Evolutionary conservation across 2,797 vertebrate species (phyloP), one percentile per base, ranked within the genome.

Genomic region (Petrocephalus schoutedeni): DNA sequence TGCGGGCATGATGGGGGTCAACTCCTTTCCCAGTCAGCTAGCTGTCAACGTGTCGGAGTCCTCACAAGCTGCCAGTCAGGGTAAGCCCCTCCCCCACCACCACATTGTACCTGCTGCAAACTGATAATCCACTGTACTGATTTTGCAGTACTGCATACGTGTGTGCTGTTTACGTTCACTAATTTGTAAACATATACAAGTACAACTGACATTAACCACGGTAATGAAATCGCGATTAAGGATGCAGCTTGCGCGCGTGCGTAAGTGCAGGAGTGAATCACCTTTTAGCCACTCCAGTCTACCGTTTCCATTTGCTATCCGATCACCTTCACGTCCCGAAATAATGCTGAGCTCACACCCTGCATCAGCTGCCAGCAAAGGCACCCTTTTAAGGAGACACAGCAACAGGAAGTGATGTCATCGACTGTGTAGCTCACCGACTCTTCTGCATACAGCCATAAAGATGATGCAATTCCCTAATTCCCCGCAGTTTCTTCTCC

Each of bases 1-100:
- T 10, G 93, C 96, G 0, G 96, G 98, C 87, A 99, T 99, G 98
- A 99, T 99, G 98, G 98, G 97, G 1, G 98, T 99, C 89, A 99
- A 99, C 90, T 99, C 98, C 89, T 99, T 99, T 93, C 96, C 97
- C 0, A 97, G 98, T 90, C 98, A 99, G 91, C 96, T 99, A 91
- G 97, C 98, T 0, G 98, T 99, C 92, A 99, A 99, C 2, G 97
- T 99, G 88, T 97, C 98, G 0, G 98, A 99, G 91, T 93, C 98
- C 36, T 93, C 97, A 28, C 98, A 98, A 93, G 96, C 95, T 90
- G 96, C 96, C 94, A 98, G 97, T 92, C 98, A 99, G 95, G 98
- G 98, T 99, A 93, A 32, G 59, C 8, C 57, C 9, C 2, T 1
- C 8, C 2, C 23, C 36, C 19, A 10, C 2, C 12, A 10, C 64